These are phyloP conservation scores for Syncerus caffer DNA, from an alignment of 2,797 vertebrate species.

Conservation along the genomic window DNA sequence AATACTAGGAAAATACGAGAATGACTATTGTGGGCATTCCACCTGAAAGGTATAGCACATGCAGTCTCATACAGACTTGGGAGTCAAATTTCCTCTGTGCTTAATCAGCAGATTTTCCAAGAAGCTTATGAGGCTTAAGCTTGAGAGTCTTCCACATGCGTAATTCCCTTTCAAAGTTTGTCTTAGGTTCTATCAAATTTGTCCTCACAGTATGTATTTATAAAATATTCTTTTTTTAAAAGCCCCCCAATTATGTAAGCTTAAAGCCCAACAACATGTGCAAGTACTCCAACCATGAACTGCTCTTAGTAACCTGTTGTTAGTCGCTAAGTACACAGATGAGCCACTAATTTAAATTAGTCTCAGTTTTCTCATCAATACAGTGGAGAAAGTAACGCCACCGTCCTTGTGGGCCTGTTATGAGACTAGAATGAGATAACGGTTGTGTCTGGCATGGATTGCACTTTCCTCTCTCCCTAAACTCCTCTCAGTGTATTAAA, in stretches of 20 bases:
- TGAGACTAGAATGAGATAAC: background rate
- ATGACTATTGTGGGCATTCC: background rate
- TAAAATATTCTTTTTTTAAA: background rate
- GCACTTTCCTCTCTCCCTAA: background rate
- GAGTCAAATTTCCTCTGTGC: background rate
- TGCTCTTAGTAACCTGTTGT: background rate
- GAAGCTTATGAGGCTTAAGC: background rate
- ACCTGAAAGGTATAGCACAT: background rate
- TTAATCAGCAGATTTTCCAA: background rate
- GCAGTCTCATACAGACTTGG: background rate
- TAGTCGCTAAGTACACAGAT: background rate
- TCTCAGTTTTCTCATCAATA: background rate
- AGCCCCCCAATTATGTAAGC: background rate
- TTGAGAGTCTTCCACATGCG: background rate
- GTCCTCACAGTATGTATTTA: background rate
- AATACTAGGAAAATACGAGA: background rate
- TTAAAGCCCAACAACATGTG: background rate
- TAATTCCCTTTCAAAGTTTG: background rate
- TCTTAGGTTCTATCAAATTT: background rate
- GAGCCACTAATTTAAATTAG: background rate
- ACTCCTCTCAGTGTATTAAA: background rate
- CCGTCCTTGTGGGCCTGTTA: background rate
- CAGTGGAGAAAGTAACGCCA: background rate
- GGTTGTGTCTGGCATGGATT: background rate
- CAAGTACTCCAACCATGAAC: background rate